Evolutionary conservation across 2,797 vertebrate genomes (phyloP).

Genomic region (Xyrichtys novacula): DNA sequence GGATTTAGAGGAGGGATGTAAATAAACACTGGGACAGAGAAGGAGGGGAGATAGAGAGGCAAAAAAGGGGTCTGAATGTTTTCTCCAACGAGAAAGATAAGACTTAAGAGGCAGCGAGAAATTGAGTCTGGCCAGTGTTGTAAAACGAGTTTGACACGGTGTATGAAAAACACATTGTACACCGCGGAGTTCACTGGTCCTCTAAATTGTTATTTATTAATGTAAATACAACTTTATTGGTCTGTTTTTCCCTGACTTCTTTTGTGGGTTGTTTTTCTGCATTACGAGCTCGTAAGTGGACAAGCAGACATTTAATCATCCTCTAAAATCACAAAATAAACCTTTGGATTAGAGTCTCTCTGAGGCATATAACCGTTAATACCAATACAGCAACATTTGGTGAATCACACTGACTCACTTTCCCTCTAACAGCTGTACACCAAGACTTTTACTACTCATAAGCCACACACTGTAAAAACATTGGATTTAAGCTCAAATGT

Average conservation of each 20-base stretch:
- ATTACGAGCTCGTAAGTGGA: background rate
- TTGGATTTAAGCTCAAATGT: too few relatives aligned
- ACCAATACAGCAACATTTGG: too few relatives aligned
- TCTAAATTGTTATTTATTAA: constrained; percentile 50
- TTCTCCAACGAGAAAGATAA: constrained; percentile 53
- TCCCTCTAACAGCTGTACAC: too few relatives aligned
- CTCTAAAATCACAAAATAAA: background rate
- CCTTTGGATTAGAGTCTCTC: background rate
- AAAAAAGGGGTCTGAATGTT: constrained; percentile 32
- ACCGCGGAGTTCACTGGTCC: constrained; percentile 32
- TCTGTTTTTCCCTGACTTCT: background rate
- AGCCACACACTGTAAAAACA: too few relatives aligned
- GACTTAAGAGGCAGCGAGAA: constrained; percentile 52
- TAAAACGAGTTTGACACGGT: constrained; percentile 57
- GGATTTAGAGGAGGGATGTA: constrained; percentile 42
- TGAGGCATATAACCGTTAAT: constrained; percentile 12
- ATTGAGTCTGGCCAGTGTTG: constrained; percentile 37
- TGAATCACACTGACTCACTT: too few relatives aligned
- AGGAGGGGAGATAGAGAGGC: background rate
- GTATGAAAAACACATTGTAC: constrained; percentile 38
- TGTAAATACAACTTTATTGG: constrained; percentile 14
- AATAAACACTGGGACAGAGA: constrained; percentile 44
- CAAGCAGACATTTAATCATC: background rate
- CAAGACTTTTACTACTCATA: too few relatives aligned
- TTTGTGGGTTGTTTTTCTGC: background rate